These are phyloP conservation scores for Balanococcus diminutus DNA, from an alignment of 2,888 invertebrate genomes.

Conservation along the genomic window DNA sequence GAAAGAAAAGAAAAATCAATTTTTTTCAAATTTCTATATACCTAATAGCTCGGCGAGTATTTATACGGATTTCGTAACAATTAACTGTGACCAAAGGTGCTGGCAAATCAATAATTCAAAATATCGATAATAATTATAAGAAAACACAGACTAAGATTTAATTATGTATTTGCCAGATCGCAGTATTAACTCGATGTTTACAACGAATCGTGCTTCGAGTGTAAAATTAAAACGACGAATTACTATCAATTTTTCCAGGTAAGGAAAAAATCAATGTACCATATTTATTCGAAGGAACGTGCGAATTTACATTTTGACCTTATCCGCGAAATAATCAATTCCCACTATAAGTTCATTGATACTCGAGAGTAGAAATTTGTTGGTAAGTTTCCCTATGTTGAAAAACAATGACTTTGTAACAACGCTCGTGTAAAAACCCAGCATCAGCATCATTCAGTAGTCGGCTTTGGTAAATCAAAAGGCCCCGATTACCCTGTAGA, in stretches of 20 bases:
- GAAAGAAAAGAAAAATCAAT: too few species aligned
- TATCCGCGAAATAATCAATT: not conserved
- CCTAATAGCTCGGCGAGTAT: too few species aligned
- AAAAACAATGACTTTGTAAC: not conserved
- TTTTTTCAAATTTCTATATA: too few species aligned
- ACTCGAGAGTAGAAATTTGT: too few species aligned
- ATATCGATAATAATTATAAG: not conserved
- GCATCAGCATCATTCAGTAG: not conserved
- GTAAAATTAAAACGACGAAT: not conserved
- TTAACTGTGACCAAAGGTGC: too few species aligned
- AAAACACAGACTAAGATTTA: not conserved
- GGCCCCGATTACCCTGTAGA: not conserved
- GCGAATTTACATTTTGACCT: not conserved
- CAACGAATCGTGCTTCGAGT: not conserved
- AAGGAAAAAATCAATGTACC: not conserved
- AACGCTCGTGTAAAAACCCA: not conserved
- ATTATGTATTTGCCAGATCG: not conserved
- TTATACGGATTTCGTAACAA: too few species aligned
- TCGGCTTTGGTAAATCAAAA: not conserved
- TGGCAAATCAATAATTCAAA: not conserved
- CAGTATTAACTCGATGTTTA: not conserved
- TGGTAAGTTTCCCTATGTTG: not conserved
- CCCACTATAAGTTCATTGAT: not conserved
- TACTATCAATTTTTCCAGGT: not conserved
- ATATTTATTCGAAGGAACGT: not conserved